Evolutionary conservation across 2,888 invertebrate species (phyloP).

Genomic region (Leucophenga maculata): DNA sequence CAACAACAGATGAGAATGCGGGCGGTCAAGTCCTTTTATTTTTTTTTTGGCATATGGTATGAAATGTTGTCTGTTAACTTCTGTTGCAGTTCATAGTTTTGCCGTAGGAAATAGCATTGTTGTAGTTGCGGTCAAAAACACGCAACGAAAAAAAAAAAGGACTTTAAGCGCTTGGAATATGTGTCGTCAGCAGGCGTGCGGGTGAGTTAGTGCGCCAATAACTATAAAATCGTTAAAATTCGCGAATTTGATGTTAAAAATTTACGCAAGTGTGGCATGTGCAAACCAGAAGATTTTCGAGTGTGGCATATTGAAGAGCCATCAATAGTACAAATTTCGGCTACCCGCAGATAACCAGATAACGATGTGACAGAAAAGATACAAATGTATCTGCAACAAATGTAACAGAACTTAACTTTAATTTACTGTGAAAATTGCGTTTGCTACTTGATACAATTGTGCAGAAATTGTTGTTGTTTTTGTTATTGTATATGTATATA

Average conservation of each 20-base stretch:
- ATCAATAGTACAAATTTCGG: background rate
- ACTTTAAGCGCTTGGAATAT: constrained; percentile 41
- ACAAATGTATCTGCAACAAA: constrained; percentile 4
- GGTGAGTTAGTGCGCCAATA: constrained; percentile 52
- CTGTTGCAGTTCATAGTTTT: constrained; percentile 43
- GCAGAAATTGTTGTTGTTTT: background rate
- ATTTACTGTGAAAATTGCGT: constrained; percentile 63
- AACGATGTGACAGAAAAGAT: constrained; percentile 1
- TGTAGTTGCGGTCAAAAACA: constrained; percentile 50
- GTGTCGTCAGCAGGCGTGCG: background rate
- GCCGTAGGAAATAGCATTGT: constrained; percentile 37
- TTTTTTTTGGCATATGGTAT: too few relatives aligned
- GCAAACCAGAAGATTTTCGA: constrained; percentile 47
- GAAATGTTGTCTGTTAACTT: constrained; percentile 54
- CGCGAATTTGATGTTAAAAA: constrained; percentile 36
- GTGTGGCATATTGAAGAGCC: constrained; percentile 37
- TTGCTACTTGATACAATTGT: constrained; percentile 25
- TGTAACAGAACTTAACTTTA: constrained; percentile 47
- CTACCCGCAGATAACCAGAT: background rate
- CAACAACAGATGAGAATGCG: constrained; percentile 29
- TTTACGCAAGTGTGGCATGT: constrained; percentile 31
- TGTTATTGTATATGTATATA: constrained; percentile 12
- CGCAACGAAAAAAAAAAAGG: constrained; percentile 15
- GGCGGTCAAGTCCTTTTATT: too few relatives aligned
- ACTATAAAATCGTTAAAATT: constrained; percentile 60